Percentiles rank a stretch among this genome's conserved stretches.
Conservation (phyloP, 2,797 vertebrate species). For the Halcyon smyrnensis region DNA sequence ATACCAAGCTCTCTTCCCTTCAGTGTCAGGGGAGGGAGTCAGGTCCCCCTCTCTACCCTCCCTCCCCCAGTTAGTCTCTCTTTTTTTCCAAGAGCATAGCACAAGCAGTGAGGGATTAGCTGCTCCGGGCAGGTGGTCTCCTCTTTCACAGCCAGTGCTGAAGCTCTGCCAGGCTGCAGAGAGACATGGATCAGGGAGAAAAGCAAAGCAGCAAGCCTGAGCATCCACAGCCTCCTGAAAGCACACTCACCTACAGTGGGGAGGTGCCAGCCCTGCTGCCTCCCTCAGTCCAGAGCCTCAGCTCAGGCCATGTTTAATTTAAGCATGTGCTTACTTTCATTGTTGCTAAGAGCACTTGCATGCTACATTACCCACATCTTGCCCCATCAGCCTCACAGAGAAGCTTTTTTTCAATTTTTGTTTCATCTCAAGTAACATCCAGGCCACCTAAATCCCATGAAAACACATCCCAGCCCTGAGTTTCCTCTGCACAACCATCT, state of each 20-base stretch:
- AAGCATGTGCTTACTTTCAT: not conserved
- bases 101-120: not conserved
- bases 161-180: not conserved
- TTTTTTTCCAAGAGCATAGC: not conserved
- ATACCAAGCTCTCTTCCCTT: not conserved
- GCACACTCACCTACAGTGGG: rapidly evolving
- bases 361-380: not conserved
- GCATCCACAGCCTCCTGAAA: not conserved
- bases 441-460: not conserved
- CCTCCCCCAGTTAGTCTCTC: not conserved
- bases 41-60: rapidly evolving
- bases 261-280: not conserved
- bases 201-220: not conserved
- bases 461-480: not conserved
- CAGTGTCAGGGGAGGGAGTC: not conserved
- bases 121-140: not conserved
- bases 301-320: not conserved
- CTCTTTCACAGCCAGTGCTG: not conserved
- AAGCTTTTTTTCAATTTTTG: not conserved
- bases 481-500: not conserved
- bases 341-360: not conserved
- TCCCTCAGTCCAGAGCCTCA: not conserved
- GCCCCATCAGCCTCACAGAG: not conserved
- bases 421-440: not conserved
- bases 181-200: not conserved